phyloP scores from a whole-genome alignment of 2,888 invertebrate genomes.

The Calliopum simillimum region DNA sequence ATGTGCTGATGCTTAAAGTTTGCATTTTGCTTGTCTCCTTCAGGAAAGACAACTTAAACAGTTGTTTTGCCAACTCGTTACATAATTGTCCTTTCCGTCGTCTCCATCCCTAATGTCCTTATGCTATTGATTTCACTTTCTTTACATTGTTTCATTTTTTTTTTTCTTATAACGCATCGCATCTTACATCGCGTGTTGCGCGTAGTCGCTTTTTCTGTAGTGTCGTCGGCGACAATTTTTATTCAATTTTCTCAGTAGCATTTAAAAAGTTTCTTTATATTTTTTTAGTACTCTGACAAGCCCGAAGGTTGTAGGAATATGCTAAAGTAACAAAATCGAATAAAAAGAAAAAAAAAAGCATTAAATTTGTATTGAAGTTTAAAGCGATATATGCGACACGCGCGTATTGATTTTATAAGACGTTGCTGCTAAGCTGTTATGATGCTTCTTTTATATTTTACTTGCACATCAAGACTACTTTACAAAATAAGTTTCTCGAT shows the following conservation, averaged over 20 bases:
- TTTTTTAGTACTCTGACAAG: background rate
- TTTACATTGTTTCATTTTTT: constrained; percentile 1
- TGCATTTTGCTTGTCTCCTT: background rate
- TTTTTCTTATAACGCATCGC: background rate
- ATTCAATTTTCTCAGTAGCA: constrained; percentile 26
- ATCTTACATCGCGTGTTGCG: background rate
- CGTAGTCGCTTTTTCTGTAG: background rate
- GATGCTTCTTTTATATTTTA: no score
- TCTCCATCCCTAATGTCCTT: background rate
- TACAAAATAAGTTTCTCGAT: no score
- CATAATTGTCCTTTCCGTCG: background rate
- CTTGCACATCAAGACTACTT: no score
- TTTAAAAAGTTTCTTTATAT: constrained; percentile 19
- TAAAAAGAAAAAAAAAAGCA: constrained; percentile 7
- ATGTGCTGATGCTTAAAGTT: background rate
- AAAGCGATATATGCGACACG: constrained; percentile 15
- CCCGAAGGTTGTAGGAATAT: background rate
- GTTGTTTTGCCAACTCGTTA: constrained; percentile 26
- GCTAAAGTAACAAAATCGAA: no score
- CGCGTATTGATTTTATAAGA: constrained; percentile 13
- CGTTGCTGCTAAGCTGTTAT: no score
- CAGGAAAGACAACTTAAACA: constrained; percentile 3
- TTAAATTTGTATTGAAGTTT: constrained; percentile 23
- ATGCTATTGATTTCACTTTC: constrained; percentile 24
- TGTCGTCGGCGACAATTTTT: constrained; percentile 9